Percentiles rank a stretch among this genome's conserved stretches.
Conservation (phyloP, 2,797 vertebrate genomes). For the Coranthus polyacanthus region DNA sequence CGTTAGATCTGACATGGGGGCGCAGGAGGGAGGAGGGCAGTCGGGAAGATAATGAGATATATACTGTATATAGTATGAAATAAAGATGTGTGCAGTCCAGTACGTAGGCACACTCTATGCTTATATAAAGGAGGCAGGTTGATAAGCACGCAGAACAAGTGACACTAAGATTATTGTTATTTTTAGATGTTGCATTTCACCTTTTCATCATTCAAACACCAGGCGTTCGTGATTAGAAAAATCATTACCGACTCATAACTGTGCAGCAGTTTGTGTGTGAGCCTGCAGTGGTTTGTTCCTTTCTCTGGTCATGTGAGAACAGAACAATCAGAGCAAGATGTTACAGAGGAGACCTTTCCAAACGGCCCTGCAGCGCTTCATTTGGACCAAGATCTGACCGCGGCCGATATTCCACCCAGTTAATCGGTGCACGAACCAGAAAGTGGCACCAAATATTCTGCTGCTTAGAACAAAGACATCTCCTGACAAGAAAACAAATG, state of each 20-base stretch:
- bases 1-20: constrained; percentile 42
- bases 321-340: constrained; percentile 36
- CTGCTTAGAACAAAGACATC: constrained; percentile 1
- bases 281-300: constrained; percentile 7
- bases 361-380: constrained; percentile 3
- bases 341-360: constrained; percentile 9
- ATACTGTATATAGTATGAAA: background rate
- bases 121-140: too few species aligned
- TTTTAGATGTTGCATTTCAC: too few species aligned
- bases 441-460: background rate
- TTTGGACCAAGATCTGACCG: constrained; percentile 19
- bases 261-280: background rate
- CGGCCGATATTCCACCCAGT: constrained; percentile 28
- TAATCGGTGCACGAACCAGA: background rate
- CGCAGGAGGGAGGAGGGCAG: background rate
- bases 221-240: too few species aligned
- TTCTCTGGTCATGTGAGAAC: constrained; percentile 31
- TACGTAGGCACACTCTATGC: too few species aligned
- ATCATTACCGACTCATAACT: background rate
- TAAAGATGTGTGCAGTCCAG: background rate
- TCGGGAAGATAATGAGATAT: constrained; percentile 12
- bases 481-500: too few species aligned
- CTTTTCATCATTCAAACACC: too few species aligned
- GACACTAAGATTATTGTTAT: too few species aligned
- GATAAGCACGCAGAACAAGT: too few species aligned